Evolutionary conservation across 2,113 vertebrate species (phyloP).

Genomic region (Motacilla tschutschensis): DNA sequence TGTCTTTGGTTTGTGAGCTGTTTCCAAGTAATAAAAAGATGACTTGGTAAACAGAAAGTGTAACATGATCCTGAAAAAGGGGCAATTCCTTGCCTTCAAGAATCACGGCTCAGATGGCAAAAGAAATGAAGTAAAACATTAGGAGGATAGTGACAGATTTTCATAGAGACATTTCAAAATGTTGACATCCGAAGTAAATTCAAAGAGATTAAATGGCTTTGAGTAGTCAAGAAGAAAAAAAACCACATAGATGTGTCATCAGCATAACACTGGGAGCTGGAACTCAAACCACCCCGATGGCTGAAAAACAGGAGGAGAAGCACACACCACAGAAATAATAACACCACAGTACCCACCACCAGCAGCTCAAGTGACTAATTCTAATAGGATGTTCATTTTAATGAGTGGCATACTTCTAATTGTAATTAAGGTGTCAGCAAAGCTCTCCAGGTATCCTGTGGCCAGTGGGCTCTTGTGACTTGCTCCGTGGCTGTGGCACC

Average conservation of each 20-base stretch:
- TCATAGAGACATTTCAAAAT: slow-evolving; percentile 32
- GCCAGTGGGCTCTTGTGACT: neutral
- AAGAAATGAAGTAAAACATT: slow-evolving; percentile 6
- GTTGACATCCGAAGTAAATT: slow-evolving; percentile 36
- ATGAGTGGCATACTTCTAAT: neutral
- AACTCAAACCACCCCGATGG: neutral
- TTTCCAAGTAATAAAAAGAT: neutral
- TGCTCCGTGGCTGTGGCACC: neutral
- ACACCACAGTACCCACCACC: neutral
- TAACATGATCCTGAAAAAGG: neutral
- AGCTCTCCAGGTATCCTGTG: neutral
- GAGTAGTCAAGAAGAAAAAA: slow-evolving; percentile 27
- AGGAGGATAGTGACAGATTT: slow-evolving; percentile 22
- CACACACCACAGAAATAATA: neutral
- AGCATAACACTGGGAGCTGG: slow-evolving; percentile 6
- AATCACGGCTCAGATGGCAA: neutral
- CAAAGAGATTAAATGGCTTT: slow-evolving; percentile 43
- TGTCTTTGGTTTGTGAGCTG: neutral
- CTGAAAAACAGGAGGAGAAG: neutral
- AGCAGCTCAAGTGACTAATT: neutral
- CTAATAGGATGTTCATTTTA: neutral
- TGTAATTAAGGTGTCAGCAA: neutral
- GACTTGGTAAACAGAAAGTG: neutral
- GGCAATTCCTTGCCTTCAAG: neutral
- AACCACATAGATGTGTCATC: neutral